Evolutionary conservation across 2,888 invertebrate species (phyloP), one percentile per base, ranked within the genome.

Genomic region (Diarsia brunnea): DNA sequence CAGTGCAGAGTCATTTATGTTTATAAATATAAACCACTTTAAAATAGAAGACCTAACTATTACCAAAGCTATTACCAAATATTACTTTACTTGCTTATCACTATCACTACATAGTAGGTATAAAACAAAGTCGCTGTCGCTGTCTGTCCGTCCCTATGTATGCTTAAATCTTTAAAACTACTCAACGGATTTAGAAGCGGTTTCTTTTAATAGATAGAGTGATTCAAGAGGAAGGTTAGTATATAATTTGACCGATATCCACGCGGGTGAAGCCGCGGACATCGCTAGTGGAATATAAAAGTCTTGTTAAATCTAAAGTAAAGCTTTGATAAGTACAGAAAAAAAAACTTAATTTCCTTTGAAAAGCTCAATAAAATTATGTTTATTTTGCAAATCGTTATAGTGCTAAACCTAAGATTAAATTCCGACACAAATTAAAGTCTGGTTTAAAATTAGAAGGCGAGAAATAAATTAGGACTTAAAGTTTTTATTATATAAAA

Each of bases 331-430:
- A 21, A 69, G 10, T 10, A 51, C n/a, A 43, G n/a, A 65, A 58
- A 11, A 55, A 78, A 51, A 78, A 71, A 31, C 38, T 49, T 63
- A 64, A 31, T 79, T 71, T 31, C 27, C 53, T 55, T 31, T 24
- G 0, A 31, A 61, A 66, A 58, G 10, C 27, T 31, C 8, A 45
- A 16, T 14, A 38, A 61, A 61, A 58, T 61, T 16, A 67, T n/a
- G 43, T 71, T 63, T 67, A 67, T 55, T 61, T 70, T 60, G 21
- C n/a, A 69, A 64, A 16, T 53, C 11, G 21, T 38, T 65, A 19
- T 38, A 49, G 64, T n/a, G 63, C 31, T 58, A 51, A n/a, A 69
- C 51, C 55, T 31, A 21, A 60, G 24, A 70, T 79, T 64, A 71
- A 71, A 55, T 64, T 79, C 0, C 53, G 53, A 43, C 31, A 38